Evolutionary conservation across 2,888 invertebrate genomes (phyloP).

Genomic region (Idaea aversata): DNA sequence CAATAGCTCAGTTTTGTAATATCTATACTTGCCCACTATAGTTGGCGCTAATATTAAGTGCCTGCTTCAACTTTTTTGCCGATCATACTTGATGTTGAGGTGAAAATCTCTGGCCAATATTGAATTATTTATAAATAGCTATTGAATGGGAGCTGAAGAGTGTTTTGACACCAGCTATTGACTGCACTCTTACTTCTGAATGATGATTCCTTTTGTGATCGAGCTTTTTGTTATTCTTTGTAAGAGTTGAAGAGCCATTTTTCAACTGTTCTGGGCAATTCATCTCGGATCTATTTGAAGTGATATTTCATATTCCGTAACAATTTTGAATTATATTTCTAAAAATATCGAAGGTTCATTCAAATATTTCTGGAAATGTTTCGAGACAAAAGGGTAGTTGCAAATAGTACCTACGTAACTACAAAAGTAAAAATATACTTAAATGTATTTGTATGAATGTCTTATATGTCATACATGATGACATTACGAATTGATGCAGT

Average conservation of each 20-base stretch:
- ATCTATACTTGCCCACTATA: too few relatives aligned
- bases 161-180: conserved; percentile 73
- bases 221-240: conserved; percentile 47
- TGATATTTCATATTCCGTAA: conserved; percentile 12
- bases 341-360: background rate
- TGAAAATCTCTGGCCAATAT: conserved; percentile 55
- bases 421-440: too few relatives aligned
- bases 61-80: conserved; percentile 20
- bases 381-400: too few relatives aligned
- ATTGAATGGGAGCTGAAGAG: conserved; percentile 61
- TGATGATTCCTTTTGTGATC: conserved; percentile 63
- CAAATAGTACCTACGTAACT: too few relatives aligned
- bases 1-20: too few relatives aligned
- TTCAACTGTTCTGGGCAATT: conserved; percentile 25
- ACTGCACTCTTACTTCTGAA: conserved; percentile 70
- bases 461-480: too few relatives aligned
- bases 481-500: too few relatives aligned
- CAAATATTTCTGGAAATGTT: too few relatives aligned
- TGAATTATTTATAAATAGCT: conserved; percentile 74
- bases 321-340: conserved; percentile 6
- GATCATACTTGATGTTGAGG: conserved; percentile 34
- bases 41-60: too few relatives aligned
- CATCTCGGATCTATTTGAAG: conserved; percentile 10
- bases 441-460: too few relatives aligned
- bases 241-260: conserved; percentile 34